Base-by-base conservation (phyloP, 2,888 invertebrate species). In the Cheilosia scutellata region DNA sequence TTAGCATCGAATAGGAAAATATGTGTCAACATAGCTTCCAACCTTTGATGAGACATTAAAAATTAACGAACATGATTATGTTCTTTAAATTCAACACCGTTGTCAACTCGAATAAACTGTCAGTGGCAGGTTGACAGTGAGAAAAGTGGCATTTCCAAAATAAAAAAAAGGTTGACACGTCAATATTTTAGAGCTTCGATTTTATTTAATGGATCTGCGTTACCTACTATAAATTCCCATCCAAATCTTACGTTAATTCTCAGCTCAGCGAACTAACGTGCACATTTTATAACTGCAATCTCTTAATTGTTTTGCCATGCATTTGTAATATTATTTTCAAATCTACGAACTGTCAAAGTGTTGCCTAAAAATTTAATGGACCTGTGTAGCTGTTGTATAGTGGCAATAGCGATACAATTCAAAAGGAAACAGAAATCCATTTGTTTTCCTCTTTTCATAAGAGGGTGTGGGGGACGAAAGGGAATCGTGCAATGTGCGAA, bases 41-140 rank as follows among this genome's bases (percentile, higher is more conserved):
- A 49, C 47, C 51, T 51, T 31, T 65, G 79, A 58, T 33, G 20
- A 51, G 58, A 2, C 79, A 79, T 79, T 72, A 79, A 79, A 72
- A 58, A 79, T 79, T 49, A 58, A 79, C 37, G 9, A 65, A 65
- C 71, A 70, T 11, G 62, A 55, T 37, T 57, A 44, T 71, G 71
- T 78, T 71, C 75, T 76, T 86, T 66, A 68, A 72, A 72, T 68
- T 77, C 76, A 77, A 86, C 82, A 86, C 86, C 86, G 76, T 77
- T 82, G 86, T 86, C 86, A 86, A 77, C 60, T 86, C 76, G 13
- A 77, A 86, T 77, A 68, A 86, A 86, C 82, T 86, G 86, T 77
- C 86, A 86, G 49, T 65, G 53, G 49, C 63, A 29, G 68, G 55
- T 77, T 82, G 86, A 86, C 86, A 84, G 44, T 0, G 62, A 47